These are phyloP conservation scores for Augochlorella aurata DNA, from an alignment of 2,888 invertebrate species.

Conservation along the genomic window DNA sequence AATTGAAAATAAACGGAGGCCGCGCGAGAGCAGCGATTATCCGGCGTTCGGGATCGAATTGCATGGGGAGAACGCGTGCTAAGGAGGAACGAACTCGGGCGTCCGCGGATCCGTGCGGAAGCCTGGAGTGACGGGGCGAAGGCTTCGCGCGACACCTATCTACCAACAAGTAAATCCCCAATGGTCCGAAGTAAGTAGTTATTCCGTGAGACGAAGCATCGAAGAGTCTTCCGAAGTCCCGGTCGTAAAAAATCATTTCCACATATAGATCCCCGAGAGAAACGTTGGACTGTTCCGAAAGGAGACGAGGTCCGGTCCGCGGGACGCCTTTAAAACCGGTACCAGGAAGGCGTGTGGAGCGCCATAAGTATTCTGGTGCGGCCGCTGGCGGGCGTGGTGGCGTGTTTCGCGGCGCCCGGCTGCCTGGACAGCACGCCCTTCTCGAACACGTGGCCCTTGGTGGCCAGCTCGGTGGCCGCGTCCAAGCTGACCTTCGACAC, in stretches of 20 bases:
- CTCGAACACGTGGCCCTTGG: slow-evolving; percentile 79
- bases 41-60: neutral
- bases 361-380: slow-evolving; percentile 79
- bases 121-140: neutral
- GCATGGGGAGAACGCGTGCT: neutral
- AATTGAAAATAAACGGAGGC: slow-evolving; percentile 25
- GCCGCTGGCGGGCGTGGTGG: slow-evolving; percentile 75
- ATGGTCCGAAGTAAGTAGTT: neutral
- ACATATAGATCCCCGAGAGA: neutral
- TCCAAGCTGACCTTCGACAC: slow-evolving; percentile 79
- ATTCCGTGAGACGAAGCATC: neutral
- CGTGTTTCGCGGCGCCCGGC: slow-evolving; percentile 73
- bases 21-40: neutral
- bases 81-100: neutral
- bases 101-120: neutral
- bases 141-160: neutral
- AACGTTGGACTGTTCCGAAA: neutral
- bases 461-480: slow-evolving; percentile 78
- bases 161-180: neutral
- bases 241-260: neutral
- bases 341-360: slow-evolving; percentile 80
- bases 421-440: slow-evolving; percentile 78
- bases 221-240: neutral
- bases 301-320: neutral
- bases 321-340: slow-evolving; percentile 73